Percentiles rank a stretch among this genome's conserved stretches.
phyloP scores from a whole-genome alignment of 2,797 vertebrate genomes.

The Aulostomus chinensis region DNA sequence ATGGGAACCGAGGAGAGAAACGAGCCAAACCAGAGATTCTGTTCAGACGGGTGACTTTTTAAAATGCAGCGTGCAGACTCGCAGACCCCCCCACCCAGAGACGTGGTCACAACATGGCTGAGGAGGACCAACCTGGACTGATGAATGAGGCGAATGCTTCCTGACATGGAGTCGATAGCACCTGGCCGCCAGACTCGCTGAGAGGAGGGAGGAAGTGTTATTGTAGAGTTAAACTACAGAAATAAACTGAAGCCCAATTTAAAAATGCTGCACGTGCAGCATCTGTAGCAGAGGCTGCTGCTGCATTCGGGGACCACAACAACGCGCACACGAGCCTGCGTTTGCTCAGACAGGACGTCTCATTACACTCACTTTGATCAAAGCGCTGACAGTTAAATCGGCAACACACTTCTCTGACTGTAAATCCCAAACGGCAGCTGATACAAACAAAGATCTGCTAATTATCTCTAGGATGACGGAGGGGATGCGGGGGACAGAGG shows the following conservation, averaged over 20 bases:
- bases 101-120: background rate
- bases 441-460: constrained; percentile 68
- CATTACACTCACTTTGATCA: constrained; percentile 69
- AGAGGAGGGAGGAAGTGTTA: constrained; percentile 39
- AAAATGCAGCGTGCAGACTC: no score
- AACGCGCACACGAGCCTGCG: constrained; percentile 26
- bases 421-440: constrained; percentile 61
- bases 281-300: constrained; percentile 21
- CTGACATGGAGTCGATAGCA: constrained; percentile 52
- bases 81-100: no score
- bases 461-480: constrained; percentile 62
- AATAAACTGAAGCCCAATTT: constrained; percentile 28
- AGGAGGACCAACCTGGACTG: background rate
- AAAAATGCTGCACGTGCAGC: constrained; percentile 29
- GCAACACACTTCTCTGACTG: constrained; percentile 44
- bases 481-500: constrained; percentile 31
- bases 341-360: constrained; percentile 58
- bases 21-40: no score
- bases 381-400: constrained; percentile 64
- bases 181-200: constrained; percentile 25
- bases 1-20: no score
- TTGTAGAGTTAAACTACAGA: constrained; percentile 31
- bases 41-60: no score
- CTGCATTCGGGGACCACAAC: no score
- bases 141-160: constrained; percentile 46